phyloP scores from a whole-genome alignment of 2,113 vertebrate genomes.

The Zootoca vivipara region DNA sequence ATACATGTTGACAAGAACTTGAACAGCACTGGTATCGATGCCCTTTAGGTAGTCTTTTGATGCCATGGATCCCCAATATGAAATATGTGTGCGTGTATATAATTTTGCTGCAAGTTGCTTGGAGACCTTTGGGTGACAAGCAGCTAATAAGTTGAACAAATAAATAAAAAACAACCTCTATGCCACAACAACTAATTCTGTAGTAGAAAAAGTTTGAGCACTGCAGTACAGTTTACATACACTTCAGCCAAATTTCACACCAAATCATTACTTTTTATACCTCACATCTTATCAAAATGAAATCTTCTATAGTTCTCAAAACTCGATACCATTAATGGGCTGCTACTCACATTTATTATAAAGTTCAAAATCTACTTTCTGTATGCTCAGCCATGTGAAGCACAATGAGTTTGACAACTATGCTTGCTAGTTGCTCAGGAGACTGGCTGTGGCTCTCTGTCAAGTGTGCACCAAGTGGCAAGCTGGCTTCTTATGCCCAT shows the following conservation, averaged over 20 bases:
- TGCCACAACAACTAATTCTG: neutral
- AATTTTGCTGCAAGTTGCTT: too few species aligned
- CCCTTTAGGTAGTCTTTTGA: neutral
- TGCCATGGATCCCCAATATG: neutral
- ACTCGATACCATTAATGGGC: neutral
- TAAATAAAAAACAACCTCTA: neutral
- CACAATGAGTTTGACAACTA: too few species aligned
- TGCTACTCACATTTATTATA: neutral
- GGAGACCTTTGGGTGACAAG: too few species aligned
- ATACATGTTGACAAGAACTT: neutral
- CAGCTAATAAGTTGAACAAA: neutral
- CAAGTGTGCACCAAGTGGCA: neutral
- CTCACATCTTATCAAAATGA: neutral
- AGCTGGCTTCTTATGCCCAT: neutral
- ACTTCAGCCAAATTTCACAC: neutral
- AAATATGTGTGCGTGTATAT: neutral
- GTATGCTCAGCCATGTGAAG: neutral
- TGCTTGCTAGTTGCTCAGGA: neutral
- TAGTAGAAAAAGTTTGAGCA: neutral
- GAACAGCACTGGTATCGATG: neutral
- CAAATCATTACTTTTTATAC: neutral
- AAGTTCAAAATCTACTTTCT: too few species aligned
- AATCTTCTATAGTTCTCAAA: neutral
- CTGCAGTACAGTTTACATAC: neutral
- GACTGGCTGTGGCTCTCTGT: neutral